Evolutionary conservation across 2,113 vertebrate species (phyloP).

Genomic region (rabbit (Oryctolagus cuniculus)): DNA sequence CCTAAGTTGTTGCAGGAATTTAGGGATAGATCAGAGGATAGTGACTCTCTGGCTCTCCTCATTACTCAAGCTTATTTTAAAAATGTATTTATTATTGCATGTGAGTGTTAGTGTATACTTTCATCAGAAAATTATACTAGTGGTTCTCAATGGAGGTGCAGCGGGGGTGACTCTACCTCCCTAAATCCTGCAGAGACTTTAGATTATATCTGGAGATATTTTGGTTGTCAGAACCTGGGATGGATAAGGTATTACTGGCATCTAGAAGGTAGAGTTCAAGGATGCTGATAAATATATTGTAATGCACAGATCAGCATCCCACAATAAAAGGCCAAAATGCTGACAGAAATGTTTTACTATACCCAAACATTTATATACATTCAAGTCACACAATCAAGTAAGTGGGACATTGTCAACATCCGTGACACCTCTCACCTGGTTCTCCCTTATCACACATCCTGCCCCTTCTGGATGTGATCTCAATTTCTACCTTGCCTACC

Average conservation of each 20-base stretch:
- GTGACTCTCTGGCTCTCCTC: no score
- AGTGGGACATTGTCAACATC: not conserved
- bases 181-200: not conserved
- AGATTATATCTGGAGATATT: not conserved
- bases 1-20: no score
- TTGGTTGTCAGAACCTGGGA: not conserved
- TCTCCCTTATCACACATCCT: not conserved
- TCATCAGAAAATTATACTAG: not conserved
- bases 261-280: not conserved
- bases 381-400: not conserved
- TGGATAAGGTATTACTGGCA: no score
- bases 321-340: not conserved
- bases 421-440: accelerated
- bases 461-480: not conserved
- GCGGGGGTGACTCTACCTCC: not conserved
- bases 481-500: not conserved
- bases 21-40: no score
- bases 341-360: not conserved
- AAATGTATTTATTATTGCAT: no score
- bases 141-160: not conserved
- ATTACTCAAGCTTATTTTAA: no score
- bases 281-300: not conserved
- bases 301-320: not conserved
- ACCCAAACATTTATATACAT: not conserved
- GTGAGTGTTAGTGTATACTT: not conserved